Conservation (phyloP, 2,888 invertebrate species). For the Lacanobia oleracea region DNA sequence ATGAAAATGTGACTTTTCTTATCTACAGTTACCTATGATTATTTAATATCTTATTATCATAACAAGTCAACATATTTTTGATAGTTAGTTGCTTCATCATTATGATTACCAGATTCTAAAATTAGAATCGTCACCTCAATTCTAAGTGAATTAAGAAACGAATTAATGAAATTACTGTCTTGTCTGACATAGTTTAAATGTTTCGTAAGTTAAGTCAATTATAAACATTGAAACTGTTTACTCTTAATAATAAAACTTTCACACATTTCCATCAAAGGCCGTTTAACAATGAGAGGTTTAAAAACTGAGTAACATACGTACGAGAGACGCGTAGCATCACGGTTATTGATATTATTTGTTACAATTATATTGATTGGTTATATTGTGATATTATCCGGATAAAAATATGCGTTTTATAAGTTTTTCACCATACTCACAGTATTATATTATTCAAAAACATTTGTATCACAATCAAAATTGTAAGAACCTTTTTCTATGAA, state of each 20-base stretch:
- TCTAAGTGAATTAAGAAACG: neutral
- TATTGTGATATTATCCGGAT: neutral
- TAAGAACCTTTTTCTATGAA: neutral
- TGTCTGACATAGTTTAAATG: neutral
- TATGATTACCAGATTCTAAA: constrained; percentile 1
- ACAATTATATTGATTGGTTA: neutral
- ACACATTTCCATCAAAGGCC: neutral
- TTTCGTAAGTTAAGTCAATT: neutral
- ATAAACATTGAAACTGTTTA: neutral
- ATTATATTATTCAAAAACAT: neutral
- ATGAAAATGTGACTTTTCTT: neutral
- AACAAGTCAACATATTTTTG: neutral
- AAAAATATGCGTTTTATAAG: neutral
- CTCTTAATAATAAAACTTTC: neutral
- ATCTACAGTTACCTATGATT: neutral
- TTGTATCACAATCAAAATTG: neutral
- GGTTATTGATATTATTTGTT: neutral
- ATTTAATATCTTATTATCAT: constrained; percentile 6
- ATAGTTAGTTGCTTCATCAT: constrained; percentile 20
- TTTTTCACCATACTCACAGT: neutral
- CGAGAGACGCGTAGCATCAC: too few relatives aligned
- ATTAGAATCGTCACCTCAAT: neutral
- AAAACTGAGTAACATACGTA: neutral
- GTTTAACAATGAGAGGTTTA: neutral
- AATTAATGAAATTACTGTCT: neutral